Percentiles rank a stretch among this genome's conserved stretches.
phyloP scores from a whole-genome alignment of 2,797 vertebrate species.

The Poeciliopsis paucimaculata region DNA sequence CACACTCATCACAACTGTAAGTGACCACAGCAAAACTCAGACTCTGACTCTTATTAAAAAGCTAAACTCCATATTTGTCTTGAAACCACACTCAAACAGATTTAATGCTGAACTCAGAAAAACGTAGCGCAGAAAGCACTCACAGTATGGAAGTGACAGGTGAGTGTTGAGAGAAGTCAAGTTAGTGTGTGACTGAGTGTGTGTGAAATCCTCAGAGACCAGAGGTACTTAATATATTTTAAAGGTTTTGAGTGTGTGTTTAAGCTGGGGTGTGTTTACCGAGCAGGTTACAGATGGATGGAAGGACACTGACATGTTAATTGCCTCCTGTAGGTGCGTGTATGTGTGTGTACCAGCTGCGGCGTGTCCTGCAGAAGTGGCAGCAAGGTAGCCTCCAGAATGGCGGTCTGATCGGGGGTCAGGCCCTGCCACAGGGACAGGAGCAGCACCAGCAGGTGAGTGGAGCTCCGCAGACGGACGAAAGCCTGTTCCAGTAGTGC shows the following conservation, averaged over 20 bases:
- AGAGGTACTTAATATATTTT: slow-evolving; percentile 61
- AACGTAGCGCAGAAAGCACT: slow-evolving; percentile 41
- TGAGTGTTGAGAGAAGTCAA: slow-evolving; percentile 42
- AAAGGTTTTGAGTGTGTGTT: slow-evolving; percentile 62
- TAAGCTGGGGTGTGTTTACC: slow-evolving; percentile 53
- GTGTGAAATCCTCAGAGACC: slow-evolving; percentile 38
- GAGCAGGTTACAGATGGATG: slow-evolving; percentile 55
- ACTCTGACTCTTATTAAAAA: background rate
- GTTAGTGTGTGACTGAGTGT: slow-evolving; percentile 14
- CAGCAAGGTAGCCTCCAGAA: slow-evolving; percentile 92
- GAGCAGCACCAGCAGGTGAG: slow-evolving; percentile 89
- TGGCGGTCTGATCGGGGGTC: slow-evolving; percentile 83
- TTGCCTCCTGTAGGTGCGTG: slow-evolving; percentile 42
- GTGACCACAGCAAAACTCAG: background rate
- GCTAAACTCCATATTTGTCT: background rate
- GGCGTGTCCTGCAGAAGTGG: slow-evolving; percentile 89
- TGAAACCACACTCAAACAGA: slow-evolving; percentile 10
- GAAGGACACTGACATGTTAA: slow-evolving; percentile 55
- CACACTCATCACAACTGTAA: slow-evolving; percentile 4
- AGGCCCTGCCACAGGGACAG: slow-evolving; percentile 92
- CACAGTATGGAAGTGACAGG: slow-evolving; percentile 43
- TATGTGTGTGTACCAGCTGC: slow-evolving; percentile 65
- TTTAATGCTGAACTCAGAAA: slow-evolving; percentile 51
- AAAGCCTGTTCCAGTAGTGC: slow-evolving; percentile 85
- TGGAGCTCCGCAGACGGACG: slow-evolving; percentile 86